Percentiles rank a stretch among this genome's conserved stretches.
Conservation (phyloP, 2,113 vertebrate genomes). For the Mellivora capensis region DNA sequence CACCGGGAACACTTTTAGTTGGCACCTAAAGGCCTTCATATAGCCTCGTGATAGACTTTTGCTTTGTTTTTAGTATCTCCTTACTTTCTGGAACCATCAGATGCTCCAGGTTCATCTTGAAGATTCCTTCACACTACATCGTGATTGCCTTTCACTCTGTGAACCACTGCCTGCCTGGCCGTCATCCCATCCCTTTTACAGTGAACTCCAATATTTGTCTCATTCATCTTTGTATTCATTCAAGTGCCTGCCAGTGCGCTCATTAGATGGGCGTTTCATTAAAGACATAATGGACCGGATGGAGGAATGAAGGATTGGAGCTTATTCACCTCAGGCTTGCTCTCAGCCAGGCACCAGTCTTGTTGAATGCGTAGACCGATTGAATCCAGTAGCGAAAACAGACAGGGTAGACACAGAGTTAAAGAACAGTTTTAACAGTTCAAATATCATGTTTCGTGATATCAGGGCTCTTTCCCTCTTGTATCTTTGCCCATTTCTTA, state of each 20-base stretch:
- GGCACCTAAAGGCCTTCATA: not conserved
- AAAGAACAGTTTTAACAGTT: not conserved
- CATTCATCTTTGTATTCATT: not conserved
- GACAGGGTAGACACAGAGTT: not conserved
- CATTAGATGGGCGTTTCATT: not conserved
- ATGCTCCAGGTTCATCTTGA: not conserved
- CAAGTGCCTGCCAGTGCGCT: not conserved
- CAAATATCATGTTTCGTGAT: not conserved
- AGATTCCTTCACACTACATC: not conserved
- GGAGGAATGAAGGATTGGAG: not conserved
- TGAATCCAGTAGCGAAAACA: not conserved
- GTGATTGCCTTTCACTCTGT: accelerated
- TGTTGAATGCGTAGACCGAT: not conserved
- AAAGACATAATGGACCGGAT: not conserved
- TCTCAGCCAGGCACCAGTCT: not conserved
- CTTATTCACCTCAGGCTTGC: not conserved
- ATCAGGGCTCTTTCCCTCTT: not conserved
- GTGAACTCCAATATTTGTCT: not conserved
- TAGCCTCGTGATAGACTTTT: not conserved
- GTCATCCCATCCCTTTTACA: accelerated
- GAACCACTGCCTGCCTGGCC: accelerated
- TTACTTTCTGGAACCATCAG: not conserved
- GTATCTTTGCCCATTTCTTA: not conserved
- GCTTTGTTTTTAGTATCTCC: not conserved
- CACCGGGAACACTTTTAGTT: not conserved